Conservation (phyloP, 2,113 vertebrate species). For the Catharus fuscescens region DNA sequence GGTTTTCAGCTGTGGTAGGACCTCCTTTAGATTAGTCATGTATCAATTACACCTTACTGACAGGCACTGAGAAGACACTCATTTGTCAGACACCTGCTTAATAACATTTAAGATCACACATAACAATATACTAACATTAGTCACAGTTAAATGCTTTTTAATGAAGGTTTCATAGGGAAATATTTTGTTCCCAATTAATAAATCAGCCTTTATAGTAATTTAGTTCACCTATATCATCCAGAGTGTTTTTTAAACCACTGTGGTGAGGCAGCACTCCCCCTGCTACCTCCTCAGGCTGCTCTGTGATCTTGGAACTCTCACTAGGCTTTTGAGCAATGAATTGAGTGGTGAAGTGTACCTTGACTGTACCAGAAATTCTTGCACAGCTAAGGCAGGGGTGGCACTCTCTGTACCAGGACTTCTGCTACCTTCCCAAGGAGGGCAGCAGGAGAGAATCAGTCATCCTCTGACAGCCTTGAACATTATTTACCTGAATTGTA, state of each 20-base stretch:
- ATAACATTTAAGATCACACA: not conserved
- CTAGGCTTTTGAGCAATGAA: not conserved
- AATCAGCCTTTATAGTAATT: not conserved
- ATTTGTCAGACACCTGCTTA: not conserved
- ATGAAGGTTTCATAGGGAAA: not conserved
- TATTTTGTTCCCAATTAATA: not conserved
- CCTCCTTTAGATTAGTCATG: not conserved
- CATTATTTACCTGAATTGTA: not conserved
- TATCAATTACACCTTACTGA: not conserved
- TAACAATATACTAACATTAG: not conserved
- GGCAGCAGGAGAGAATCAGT: not conserved
- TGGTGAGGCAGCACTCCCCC: not conserved
- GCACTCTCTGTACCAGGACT: not conserved
- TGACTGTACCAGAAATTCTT: not conserved
- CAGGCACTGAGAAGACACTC: not conserved
- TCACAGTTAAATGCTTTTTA: slow-evolving; percentile 7
- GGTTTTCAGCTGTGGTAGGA: not conserved
- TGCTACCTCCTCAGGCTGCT: not conserved
- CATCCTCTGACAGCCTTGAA: not conserved
- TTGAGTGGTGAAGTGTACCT: not conserved
- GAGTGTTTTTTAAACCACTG: not conserved
- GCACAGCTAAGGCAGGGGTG: not conserved
- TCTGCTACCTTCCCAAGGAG: not conserved
- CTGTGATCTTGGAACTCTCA: not conserved
- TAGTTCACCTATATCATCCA: not conserved